phyloP scores from a whole-genome alignment of 2,888 invertebrate species.

The Punctoribates punctum region DNA sequence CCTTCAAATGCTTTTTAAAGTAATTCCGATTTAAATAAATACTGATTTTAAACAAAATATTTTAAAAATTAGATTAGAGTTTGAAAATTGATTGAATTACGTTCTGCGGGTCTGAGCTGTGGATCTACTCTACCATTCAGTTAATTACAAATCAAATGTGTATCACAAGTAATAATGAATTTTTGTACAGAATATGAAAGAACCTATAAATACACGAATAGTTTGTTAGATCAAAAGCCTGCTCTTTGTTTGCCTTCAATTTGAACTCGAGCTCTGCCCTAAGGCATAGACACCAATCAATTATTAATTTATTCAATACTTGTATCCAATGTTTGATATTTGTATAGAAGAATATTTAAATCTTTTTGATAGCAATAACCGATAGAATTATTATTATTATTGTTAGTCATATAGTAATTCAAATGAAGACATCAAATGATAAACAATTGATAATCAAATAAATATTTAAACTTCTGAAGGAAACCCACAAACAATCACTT shows the following conservation, averaged over 20 bases:
- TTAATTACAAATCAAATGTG: no score
- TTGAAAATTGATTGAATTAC: no score
- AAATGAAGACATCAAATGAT: neutral
- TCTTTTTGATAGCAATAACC: neutral
- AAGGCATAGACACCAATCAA: neutral
- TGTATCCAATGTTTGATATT: neutral
- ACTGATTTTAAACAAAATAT: neutral
- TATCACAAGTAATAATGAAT: no score
- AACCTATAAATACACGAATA: neutral
- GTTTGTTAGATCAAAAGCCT: neutral
- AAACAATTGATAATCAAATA: conserved; percentile 6
- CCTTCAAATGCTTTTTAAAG: neutral
- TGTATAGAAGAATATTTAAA: neutral
- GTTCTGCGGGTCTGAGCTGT: no score
- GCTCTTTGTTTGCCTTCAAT: neutral
- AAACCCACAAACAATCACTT: neutral
- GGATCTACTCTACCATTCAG: no score
- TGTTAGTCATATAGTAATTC: neutral
- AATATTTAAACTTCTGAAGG: neutral
- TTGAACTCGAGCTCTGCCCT: neutral
- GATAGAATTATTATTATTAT: neutral
- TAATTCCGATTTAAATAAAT: neutral
- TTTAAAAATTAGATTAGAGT: neutral
- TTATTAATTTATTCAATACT: conserved; percentile 10
- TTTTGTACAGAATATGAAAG: no score